Conservation (phyloP, 2,888 invertebrate genomes). For the Lochmaea capreae region DNA sequence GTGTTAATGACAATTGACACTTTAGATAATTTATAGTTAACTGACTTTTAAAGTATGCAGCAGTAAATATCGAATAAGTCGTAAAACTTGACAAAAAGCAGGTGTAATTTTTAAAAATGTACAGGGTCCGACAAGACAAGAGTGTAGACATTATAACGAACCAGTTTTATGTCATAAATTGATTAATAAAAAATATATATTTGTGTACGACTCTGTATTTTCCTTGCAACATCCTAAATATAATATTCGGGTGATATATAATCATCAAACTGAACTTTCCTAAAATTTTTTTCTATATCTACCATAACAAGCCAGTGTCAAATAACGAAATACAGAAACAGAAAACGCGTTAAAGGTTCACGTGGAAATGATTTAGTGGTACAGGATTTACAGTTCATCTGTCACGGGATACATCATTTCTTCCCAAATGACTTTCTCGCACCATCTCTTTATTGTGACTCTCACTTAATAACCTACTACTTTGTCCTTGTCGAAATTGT, state of each 20-base stretch:
- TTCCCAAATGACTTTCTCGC: slow-evolving; percentile 48
- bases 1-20: slow-evolving; percentile 3
- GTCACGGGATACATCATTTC: slow-evolving; percentile 60
- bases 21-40: slow-evolving; percentile 47
- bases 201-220: neutral
- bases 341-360: slow-evolving; percentile 56
- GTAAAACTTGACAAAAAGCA: slow-evolving; percentile 57
- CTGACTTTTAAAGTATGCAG: slow-evolving; percentile 43
- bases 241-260: neutral
- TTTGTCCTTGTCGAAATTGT: slow-evolving; percentile 41
- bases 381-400: slow-evolving; percentile 66
- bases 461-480: slow-evolving; percentile 18
- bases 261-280: slow-evolving; percentile 15
- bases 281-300: slow-evolving; percentile 1
- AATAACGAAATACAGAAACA: slow-evolving; percentile 55
- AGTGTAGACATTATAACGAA: no score
- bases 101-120: slow-evolving; percentile 56
- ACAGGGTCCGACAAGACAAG: slow-evolving; percentile 15
- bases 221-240: neutral
- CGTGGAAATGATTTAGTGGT: slow-evolving; percentile 64
- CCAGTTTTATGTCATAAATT: no score
- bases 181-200: no score
- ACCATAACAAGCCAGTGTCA: slow-evolving; percentile 50
- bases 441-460: slow-evolving; percentile 38
- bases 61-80: slow-evolving; percentile 54